Conservation (phyloP, 2,113 vertebrate genomes). For the Peromyscus leucopus region DNA sequence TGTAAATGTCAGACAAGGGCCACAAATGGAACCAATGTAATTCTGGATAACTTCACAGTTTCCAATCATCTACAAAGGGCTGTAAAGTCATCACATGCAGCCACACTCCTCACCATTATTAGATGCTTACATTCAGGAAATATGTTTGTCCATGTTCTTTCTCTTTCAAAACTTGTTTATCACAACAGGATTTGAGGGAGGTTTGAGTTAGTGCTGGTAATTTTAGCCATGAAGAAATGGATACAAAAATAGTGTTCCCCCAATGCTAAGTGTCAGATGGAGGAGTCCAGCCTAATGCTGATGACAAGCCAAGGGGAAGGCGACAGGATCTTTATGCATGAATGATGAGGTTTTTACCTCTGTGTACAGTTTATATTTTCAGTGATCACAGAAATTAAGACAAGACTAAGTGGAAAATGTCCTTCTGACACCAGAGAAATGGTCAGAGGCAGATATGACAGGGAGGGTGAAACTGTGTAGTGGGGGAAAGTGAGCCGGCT, state of each 20-base stretch:
- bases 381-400: background rate
- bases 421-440: rapidly evolving
- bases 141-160: background rate
- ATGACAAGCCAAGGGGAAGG: background rate
- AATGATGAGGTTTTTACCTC: background rate
- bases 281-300: rapidly evolving
- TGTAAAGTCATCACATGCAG: no score
- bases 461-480: rapidly evolving
- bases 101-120: rapidly evolving
- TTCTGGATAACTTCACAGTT: background rate
- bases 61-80: background rate
- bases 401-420: no score
- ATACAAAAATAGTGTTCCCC: background rate
- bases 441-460: background rate
- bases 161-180: background rate
- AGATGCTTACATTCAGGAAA: background rate
- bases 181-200: background rate
- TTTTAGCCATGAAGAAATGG: background rate
- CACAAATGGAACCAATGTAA: background rate
- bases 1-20: constrained; percentile 51
- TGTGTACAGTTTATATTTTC: background rate
- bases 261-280: background rate
- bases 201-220: no score
- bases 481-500: rapidly evolving
- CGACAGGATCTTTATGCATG: background rate